A percentile compares a stretch with the other conserved stretches of the same genome.
phyloP scores from a whole-genome alignment of 2,888 invertebrate genomes.

The Melanchra persicariae region DNA sequence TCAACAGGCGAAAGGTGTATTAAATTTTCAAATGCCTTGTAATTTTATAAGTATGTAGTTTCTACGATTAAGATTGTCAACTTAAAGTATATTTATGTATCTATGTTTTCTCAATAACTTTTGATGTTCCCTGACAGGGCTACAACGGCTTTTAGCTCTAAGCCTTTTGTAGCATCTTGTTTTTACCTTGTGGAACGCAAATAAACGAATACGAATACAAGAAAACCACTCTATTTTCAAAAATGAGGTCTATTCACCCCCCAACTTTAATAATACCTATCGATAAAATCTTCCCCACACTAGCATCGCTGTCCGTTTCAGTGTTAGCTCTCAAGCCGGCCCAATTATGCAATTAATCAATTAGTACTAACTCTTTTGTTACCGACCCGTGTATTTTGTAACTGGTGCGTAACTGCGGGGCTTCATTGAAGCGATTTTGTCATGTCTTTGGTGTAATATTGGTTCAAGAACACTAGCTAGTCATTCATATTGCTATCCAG shows the following conservation, averaged over 20 bases:
- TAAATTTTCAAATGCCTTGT: no score
- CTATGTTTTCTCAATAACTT: no score
- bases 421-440: constrained; percentile 8
- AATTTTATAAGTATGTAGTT: no score
- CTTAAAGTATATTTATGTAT: no score
- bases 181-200: no score
- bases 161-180: no score
- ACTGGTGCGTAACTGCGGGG: constrained; percentile 4
- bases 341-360: constrained; percentile 85
- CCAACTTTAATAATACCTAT: constrained; percentile 24
- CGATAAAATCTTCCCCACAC: constrained; percentile 48
- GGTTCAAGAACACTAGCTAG: constrained; percentile 17
- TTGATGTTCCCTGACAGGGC: no score
- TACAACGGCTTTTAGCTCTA: no score
- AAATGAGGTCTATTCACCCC: neutral
- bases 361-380: constrained; percentile 80
- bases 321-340: constrained; percentile 47
- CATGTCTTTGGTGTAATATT: neutral
- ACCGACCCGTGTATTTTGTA: constrained; percentile 44
- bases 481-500: constrained; percentile 15
- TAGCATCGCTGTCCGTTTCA: constrained; percentile 39
- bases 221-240: neutral
- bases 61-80: no score
- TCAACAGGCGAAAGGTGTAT: no score
- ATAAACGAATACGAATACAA: no score